These are phyloP conservation scores for Galeopterus variegatus DNA, from an alignment of 2,113 vertebrate species.

Conservation along the genomic window DNA sequence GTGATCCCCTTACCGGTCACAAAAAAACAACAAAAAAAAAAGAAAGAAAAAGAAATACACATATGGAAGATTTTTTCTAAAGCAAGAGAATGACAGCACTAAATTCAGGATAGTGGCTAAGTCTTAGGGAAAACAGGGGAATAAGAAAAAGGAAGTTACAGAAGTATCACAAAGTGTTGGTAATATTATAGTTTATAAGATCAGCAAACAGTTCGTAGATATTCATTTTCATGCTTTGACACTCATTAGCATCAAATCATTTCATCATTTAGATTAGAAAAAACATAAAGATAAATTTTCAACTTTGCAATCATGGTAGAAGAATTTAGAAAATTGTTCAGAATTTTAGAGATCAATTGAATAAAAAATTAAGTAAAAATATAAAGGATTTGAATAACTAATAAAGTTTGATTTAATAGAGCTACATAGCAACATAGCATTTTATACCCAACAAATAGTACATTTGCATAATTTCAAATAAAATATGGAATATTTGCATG, in stretches of 20 bases:
- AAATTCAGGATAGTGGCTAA: background rate
- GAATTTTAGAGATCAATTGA: background rate
- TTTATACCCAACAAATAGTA: background rate
- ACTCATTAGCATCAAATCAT: background rate
- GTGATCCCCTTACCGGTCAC: no score
- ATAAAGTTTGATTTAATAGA: background rate
- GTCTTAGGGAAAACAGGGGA: no score
- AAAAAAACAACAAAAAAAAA: no score
- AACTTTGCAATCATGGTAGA: background rate
- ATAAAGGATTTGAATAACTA: background rate
- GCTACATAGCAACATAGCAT: background rate
- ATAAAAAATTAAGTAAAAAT: background rate
- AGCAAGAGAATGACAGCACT: background rate
- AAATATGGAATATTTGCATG: background rate
- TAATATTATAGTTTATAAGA: background rate
- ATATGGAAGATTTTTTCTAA: background rate
- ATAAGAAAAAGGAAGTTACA: background rate
- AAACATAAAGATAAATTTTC: background rate
- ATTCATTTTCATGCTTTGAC: background rate
- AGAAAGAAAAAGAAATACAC: background rate
- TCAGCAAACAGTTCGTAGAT: background rate
- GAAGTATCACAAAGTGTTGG: background rate
- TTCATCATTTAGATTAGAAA: background rate
- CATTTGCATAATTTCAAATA: background rate
- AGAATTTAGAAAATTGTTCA: background rate